Evolutionary conservation across 2,797 vertebrate species (phyloP).

Genomic region (Xyrichtys novacula): DNA sequence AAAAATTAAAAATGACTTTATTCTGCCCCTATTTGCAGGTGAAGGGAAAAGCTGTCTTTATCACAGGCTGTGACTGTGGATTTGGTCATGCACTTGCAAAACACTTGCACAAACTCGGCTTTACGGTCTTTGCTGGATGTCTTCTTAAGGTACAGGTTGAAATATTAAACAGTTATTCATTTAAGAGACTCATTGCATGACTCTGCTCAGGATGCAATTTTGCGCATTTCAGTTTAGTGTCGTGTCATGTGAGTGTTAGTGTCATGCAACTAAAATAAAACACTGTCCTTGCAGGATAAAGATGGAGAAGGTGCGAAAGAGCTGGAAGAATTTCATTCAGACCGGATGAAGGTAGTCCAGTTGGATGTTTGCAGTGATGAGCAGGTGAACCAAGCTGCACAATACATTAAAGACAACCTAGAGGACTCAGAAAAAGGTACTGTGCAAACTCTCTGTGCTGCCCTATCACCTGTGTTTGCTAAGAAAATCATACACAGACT

Average conservation of each 20-base stretch:
- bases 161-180: too few species aligned
- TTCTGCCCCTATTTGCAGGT: conserved; percentile 72
- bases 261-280: too few species aligned
- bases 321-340: conserved; percentile 85
- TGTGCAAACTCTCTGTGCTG: not conserved
- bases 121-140: conserved; percentile 91
- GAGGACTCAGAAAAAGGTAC: conserved; percentile 82
- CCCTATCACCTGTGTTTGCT: not conserved
- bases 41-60: conserved; percentile 86
- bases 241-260: too few species aligned
- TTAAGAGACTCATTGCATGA: too few species aligned
- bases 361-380: conserved; percentile 91
- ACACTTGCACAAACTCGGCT: conserved; percentile 86
- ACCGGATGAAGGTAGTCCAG: conserved; percentile 89
- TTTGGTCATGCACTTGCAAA: conserved; percentile 89
- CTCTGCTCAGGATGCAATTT: too few species aligned
- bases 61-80: conserved; percentile 91
- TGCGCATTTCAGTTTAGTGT: too few species aligned
- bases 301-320: conserved; percentile 86
- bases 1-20: not conserved
- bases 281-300: conserved; percentile 74
- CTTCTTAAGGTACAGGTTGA: conserved; percentile 81
- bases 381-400: conserved; percentile 84
- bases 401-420: conserved; percentile 82
- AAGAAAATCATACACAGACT: not conserved